Conservation (phyloP, 2,888 invertebrate genomes). For the Cataglyphis altisquamis region DNA sequence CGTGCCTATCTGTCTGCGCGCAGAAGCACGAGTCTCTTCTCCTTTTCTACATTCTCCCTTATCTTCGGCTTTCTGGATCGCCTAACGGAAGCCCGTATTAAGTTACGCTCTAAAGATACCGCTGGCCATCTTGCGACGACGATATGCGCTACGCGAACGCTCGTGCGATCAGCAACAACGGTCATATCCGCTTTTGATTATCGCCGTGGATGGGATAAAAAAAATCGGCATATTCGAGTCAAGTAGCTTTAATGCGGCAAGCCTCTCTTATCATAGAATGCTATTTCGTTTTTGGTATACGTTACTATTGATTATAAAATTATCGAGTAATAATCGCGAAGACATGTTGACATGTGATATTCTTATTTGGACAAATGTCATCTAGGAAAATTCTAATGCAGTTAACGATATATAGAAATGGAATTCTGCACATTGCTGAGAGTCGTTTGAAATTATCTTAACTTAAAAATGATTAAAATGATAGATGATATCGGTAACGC, state of each 20-base stretch:
- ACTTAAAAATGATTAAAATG: slow-evolving; percentile 1
- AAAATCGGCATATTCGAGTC: not conserved
- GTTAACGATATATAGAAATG: not conserved
- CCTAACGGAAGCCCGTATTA: slow-evolving; percentile 64
- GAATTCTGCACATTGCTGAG: slow-evolving; percentile 31
- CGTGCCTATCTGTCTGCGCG: slow-evolving; percentile 42
- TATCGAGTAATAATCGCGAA: slow-evolving; percentile 4
- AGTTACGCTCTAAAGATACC: slow-evolving; percentile 56
- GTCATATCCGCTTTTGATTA: slow-evolving; percentile 28
- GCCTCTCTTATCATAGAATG: slow-evolving; percentile 18
- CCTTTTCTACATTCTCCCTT: slow-evolving; percentile 1
- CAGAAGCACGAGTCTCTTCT: slow-evolving; percentile 19
- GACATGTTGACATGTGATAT: not conserved
- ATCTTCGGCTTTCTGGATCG: slow-evolving; percentile 54
- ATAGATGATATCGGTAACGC: not conserved
- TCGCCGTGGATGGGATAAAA: slow-evolving; percentile 24
- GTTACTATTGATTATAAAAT: slow-evolving; percentile 4
- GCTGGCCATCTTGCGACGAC: slow-evolving; percentile 57
- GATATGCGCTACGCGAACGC: slow-evolving; percentile 45
- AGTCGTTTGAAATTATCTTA: slow-evolving; percentile 14
- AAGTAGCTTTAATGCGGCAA: slow-evolving; percentile 11
- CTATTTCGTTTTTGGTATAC: slow-evolving; percentile 20
- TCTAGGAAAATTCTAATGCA: not conserved
- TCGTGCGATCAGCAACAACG: slow-evolving; percentile 41
- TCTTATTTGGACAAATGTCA: not conserved